Evolutionary conservation across 2,113 vertebrate genomes (phyloP), one percentile per base, ranked within the genome.

Genomic region (Barbus barbus): DNA sequence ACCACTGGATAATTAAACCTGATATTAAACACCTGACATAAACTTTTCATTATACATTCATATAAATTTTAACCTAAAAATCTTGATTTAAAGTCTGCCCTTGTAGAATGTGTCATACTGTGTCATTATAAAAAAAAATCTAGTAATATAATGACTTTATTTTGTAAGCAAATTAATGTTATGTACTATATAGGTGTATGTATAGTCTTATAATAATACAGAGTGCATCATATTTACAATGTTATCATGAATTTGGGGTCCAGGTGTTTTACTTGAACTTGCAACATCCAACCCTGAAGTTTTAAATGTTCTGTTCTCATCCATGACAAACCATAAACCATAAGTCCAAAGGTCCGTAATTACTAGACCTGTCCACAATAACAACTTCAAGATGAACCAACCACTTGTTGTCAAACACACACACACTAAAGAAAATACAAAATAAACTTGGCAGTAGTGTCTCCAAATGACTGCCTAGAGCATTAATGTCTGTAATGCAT

Each of bases 331-430:
- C 36, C 77, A 46, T 46, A 14, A 46, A 46, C 44, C 46, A 38
- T 78, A 24, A 58, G 31, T 78, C 56, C 76, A 78, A 61, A 14
- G 14, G 14, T 44, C 56, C 56, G 20, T 79, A 79, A 79, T 79
- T 63, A 79, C 46, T 44, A 44, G 77, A 44, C 36, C n/a, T 78
- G 77, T 78, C 56, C 24, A 44, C 56, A 79, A 61, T 63, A 79
- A 79, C 77, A 61, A 78, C 56, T 41, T 78, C 33, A 44, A 61
- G 56, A 63, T 63, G 56, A 79, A 79, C 77, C 33, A 78, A 26
- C 33, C 24, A 61, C 56, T 78, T 78, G 44, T 46, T 46, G 14
- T 78, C 51, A 58, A 14, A 77, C 63, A 67, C 31, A 36, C 63
- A 69, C 65, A 38, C 33, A 16, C 75, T n/a, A 31, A 33, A 53